Evolutionary conservation across 2,113 vertebrate genomes (phyloP).

Genomic region (Stomatorhinus ivindoensis): DNA sequence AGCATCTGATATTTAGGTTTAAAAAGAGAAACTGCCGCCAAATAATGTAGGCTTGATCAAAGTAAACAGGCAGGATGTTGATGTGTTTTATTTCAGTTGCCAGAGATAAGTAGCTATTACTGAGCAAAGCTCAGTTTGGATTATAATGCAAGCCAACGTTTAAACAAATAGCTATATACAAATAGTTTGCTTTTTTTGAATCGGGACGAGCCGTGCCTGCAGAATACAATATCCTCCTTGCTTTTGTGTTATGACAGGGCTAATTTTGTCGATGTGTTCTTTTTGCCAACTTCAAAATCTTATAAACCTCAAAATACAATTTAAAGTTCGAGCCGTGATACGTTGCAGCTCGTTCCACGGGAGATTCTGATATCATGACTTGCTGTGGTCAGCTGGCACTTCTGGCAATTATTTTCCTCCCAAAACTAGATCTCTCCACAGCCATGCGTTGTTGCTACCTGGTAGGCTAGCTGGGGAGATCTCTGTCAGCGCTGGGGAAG

Average conservation of each 20-base stretch:
- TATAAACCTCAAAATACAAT: background rate
- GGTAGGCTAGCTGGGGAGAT: background rate
- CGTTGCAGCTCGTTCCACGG: background rate
- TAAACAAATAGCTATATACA: slow-evolving; percentile 5
- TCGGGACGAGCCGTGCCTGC: background rate
- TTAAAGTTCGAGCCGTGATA: background rate
- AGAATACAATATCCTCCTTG: background rate
- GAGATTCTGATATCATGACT: background rate
- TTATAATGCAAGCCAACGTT: background rate
- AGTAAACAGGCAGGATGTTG: background rate
- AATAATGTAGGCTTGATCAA: background rate
- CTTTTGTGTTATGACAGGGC: background rate
- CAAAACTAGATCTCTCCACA: background rate
- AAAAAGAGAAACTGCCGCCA: background rate
- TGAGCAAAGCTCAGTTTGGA: background rate
- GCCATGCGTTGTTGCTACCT: background rate
- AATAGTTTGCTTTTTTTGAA: background rate
- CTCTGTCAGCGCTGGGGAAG: background rate
- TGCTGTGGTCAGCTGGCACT: background rate
- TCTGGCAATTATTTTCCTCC: background rate
- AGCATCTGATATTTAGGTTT: background rate
- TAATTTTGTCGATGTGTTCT: background rate
- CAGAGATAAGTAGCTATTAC: background rate
- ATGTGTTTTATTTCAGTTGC: background rate
- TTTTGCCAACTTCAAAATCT: background rate